phyloP scores from a whole-genome alignment of 2,888 invertebrate genomes.

The Eupeodes latifasciatus region DNA sequence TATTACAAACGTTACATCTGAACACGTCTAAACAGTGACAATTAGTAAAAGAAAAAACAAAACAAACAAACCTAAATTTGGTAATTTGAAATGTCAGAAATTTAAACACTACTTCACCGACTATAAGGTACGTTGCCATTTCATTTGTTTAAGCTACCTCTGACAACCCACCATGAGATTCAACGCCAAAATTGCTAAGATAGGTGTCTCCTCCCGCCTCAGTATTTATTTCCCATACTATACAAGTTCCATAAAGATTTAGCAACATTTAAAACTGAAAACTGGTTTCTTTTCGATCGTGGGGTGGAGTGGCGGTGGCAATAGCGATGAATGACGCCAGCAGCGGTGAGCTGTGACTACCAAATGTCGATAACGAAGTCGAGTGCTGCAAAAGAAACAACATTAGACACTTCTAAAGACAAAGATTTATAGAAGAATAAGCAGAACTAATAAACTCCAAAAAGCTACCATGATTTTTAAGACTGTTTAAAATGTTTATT shows the following conservation, averaged over 20 bases:
- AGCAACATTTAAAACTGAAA: conserved; percentile 55
- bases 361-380: neutral
- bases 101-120: neutral
- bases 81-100: too few species aligned
- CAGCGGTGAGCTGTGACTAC: neutral
- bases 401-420: conserved; percentile 1
- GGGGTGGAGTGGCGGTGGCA: neutral
- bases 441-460: neutral
- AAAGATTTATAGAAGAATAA: conserved; percentile 7
- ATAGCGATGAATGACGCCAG: neutral
- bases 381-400: conserved; percentile 19
- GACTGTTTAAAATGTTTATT: conserved; percentile 48
- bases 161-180: conserved; percentile 25
- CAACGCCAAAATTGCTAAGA: conserved; percentile 43
- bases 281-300: conserved; percentile 21
- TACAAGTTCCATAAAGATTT: conserved; percentile 39
- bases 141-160: conserved; percentile 28
- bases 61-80: neutral
- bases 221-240: neutral
- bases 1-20: too few species aligned
- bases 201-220: neutral
- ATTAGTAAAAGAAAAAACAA: neutral
- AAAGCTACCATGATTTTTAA: conserved; percentile 12
- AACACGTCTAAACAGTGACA: too few species aligned
- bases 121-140: conserved; percentile 23